A percentile compares a stretch with the other conserved stretches of the same genome.
Conservation (phyloP, 2,113 vertebrate genomes). For the Rhizomys pruinosus region DNA sequence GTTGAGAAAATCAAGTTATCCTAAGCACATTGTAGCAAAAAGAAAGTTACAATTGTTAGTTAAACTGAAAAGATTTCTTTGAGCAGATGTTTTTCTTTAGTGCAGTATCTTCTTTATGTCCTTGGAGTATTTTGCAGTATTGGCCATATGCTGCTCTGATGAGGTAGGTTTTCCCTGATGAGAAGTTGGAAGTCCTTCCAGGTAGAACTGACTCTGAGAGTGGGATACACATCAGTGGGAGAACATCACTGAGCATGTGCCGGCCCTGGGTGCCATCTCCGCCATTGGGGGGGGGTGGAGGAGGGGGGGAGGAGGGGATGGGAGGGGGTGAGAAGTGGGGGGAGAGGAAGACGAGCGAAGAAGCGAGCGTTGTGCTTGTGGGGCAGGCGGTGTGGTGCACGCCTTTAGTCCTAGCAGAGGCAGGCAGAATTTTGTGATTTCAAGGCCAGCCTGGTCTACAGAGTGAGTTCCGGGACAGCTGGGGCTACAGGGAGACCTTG, state of each 20-base stretch:
- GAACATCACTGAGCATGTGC: not conserved
- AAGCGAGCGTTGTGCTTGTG: too few relatives aligned
- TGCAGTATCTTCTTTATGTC: not conserved
- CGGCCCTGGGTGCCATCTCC: not conserved
- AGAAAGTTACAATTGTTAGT: conserved; percentile 23
- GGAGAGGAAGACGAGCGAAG: too few relatives aligned
- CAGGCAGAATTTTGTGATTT: too few relatives aligned
- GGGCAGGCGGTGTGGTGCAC: too few relatives aligned
- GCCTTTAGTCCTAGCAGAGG: too few relatives aligned
- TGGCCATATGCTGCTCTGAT: not conserved
- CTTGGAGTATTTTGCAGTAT: not conserved
- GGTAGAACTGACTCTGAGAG: not conserved
- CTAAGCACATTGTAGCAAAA: not conserved
- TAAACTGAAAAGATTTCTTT: conserved; percentile 32
- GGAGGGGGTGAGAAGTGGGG: too few relatives aligned
- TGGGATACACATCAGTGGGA: not conserved
- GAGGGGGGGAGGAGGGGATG: too few relatives aligned
- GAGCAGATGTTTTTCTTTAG: conserved; percentile 32
- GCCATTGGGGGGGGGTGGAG: not conserved
- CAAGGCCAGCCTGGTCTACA: too few relatives aligned
- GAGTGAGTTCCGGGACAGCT: too few relatives aligned
- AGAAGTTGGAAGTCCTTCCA: not conserved
- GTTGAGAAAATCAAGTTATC: conserved; percentile 2
- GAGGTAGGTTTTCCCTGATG: not conserved
- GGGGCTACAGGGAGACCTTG: too few relatives aligned